Base-by-base conservation (phyloP, 2,113 vertebrate species). In the Centropristis striata region DNA sequence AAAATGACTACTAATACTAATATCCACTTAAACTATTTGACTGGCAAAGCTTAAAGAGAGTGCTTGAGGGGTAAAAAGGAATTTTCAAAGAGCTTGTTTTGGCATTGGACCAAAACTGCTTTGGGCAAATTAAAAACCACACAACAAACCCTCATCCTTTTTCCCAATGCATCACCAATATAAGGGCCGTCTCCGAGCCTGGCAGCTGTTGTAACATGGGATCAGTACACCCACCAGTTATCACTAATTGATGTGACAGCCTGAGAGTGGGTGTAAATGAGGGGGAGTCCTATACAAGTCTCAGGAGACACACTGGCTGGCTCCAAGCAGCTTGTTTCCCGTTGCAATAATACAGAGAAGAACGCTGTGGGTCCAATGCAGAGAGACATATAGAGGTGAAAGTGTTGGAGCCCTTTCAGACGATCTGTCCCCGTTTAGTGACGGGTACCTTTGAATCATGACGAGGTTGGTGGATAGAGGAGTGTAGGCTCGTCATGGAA, bases 221-320 rank as follows among this genome's bases (percentile, higher is more conserved):
- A 46, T 68, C 46, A 60, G 59, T 44, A 42, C 65, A 57, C 58
- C 8, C 50, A 66, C 60, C 32, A 76, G 27, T 58, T 42, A 27
- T 67, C 66, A 20, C 54, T 83, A 85, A 87, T 81, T 85, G 79
- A 85, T 69, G 60, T 46, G 44, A 61, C 58, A 73, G 50, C 42
- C 36, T 39, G 60, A 58, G 75, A 74, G 78, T 81, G 73, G 78
- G 81, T 61, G 71, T 80, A 72, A 78, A 79, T 39, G 13, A 23
- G 50, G 49, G 49, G 60, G 32, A 32, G 27, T 28, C 46, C 53
- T 21, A n/a, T 13, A 53, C 25, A 25, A 37, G 36, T 14, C 37
- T 49, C 71, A 58, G 61, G 61, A 81, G 58, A 78, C 28, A 69
- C 55, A 23, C 51, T 54, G 39, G 42, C 58, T 36, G 67, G 27